Conservation (phyloP, 2,113 vertebrate species). For the Nycticebus coucang region DNA sequence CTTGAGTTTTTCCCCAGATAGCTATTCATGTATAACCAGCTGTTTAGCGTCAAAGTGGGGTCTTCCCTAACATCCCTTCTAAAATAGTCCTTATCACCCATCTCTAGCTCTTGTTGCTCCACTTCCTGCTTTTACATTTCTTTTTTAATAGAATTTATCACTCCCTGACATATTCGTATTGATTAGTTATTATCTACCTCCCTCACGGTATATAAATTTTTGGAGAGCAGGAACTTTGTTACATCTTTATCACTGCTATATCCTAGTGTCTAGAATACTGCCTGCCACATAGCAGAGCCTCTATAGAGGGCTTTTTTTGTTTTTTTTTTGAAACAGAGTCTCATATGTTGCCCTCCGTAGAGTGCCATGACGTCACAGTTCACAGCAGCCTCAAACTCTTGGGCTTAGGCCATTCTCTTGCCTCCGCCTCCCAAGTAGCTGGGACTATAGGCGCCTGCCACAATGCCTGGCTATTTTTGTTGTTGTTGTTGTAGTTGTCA, state of each 20-base stretch:
- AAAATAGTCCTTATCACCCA: background rate
- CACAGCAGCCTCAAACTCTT: too few species aligned
- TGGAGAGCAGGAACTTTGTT: background rate
- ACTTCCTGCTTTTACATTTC: background rate
- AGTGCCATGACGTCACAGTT: too few species aligned
- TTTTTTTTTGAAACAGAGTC: too few species aligned
- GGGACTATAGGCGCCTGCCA: too few species aligned
- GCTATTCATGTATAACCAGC: background rate
- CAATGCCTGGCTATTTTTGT: too few species aligned
- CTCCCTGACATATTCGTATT: background rate
- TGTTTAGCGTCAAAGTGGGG: too few species aligned
- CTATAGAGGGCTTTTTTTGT: too few species aligned
- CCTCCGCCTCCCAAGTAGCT: too few species aligned
- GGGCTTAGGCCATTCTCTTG: too few species aligned
- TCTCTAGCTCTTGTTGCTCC: background rate
- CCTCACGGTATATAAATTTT: background rate
- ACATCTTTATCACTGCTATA: background rate
- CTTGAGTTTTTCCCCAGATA: background rate
- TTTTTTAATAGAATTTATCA: constrained; percentile 8
- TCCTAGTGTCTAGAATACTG: background rate
- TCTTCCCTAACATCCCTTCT: background rate
- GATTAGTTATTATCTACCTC: background rate
- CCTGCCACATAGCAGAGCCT: background rate
- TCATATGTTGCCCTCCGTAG: too few species aligned
- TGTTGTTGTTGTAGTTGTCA: too few species aligned